Percentiles rank a stretch among this genome's conserved stretches.
phyloP scores from a whole-genome alignment of 1,140 invertebrate genomes.

The Ceratina australensis region DNA sequence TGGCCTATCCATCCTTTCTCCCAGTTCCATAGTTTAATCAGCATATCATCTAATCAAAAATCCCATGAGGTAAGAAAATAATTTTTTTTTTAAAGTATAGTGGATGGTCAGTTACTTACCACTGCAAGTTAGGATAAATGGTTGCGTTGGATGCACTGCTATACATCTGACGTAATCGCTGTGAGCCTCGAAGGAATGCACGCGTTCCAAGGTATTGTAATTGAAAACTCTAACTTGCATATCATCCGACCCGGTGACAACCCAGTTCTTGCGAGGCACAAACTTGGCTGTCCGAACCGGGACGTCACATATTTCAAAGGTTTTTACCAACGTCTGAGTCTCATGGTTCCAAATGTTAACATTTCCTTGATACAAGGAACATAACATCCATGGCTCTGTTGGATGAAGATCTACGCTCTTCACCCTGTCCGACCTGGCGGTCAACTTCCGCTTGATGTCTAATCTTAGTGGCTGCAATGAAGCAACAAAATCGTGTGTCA shows the following conservation, averaged over 20 bases:
- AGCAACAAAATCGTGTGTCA: not conserved
- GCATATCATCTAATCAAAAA: conserved; percentile 92
- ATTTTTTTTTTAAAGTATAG: too few relatives aligned
- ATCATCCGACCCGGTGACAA: conserved; percentile 98
- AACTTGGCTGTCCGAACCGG: conserved; percentile 98
- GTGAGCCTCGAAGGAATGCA: conserved; percentile 98
- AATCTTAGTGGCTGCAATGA: conserved; percentile 90
- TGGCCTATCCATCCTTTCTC: conserved; percentile 98
- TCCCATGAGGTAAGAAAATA: not conserved
- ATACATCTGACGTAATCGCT: conserved; percentile 99
- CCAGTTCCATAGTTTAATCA: conserved; percentile 99
- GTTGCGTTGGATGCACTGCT: conserved; percentile 97
- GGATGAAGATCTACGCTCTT: conserved; percentile 99
- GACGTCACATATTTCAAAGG: conserved; percentile 97
- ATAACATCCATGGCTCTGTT: conserved; percentile 98
- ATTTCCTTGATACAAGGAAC: conserved; percentile 98
- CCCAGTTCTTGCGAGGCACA: conserved; percentile 98
- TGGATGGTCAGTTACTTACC: conserved; percentile 82
- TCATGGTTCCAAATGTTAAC: conserved; percentile 99
- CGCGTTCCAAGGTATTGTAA: conserved; percentile 98
- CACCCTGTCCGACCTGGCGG: conserved; percentile 97
- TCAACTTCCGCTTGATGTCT: conserved; percentile 98
- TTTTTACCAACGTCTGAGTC: conserved; percentile 94
- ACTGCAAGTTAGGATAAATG: conserved; percentile 97
- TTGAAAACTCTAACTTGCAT: conserved; percentile 98